Base-by-base conservation (phyloP, 2,888 invertebrate species). In the Chrysopilus asiliformis region DNA sequence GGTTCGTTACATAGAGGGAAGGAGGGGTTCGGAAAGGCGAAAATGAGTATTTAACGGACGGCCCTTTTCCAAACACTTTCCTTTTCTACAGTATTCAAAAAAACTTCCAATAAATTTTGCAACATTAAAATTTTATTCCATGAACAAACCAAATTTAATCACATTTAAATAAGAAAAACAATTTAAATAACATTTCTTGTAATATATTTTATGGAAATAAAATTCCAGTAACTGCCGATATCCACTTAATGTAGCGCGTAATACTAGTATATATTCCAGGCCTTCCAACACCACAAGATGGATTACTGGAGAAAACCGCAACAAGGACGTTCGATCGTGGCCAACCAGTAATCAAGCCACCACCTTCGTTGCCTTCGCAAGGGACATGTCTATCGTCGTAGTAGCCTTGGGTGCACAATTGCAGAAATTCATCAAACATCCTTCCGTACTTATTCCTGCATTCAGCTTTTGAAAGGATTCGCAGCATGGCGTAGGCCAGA, bases 321-420 rank as follows among this genome's bases (percentile, higher is more conserved):
- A 43, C 41, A 22, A 47, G 29, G 19, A 32, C 16, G 2, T 44
- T 43, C 8, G 34, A 14, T n/a, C 15, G 3, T 10, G 44, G 45
- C 45, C 45, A 47, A 25, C 38, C 34, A 12, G 44, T 30, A 9
- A 45, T 37, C 25, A 47, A 33, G 15, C 47, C 47, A 18, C 42
- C 45, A 4, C 47, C 45, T 25, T 42, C 32, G 20, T 43, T 41
- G 7, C 43, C 43, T 14, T 30, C 15, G 16, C 47, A 47, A 1
- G 45, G 44, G 9, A 43, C 38, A n/a, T 38, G 20, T 3, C 15
- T 17, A 18, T 31, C 36, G n/a, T 43, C 38, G 4, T 22, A 34
- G 26, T 34, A 40, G 6, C 42, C 45, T 10, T 34, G 34, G 2
- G 45, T 41, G 29, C 47, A 47, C 22, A 45, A 19, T 30, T 40